Conservation (phyloP, 2,113 vertebrate genomes). For the Ramphastos sulfuratus region DNA sequence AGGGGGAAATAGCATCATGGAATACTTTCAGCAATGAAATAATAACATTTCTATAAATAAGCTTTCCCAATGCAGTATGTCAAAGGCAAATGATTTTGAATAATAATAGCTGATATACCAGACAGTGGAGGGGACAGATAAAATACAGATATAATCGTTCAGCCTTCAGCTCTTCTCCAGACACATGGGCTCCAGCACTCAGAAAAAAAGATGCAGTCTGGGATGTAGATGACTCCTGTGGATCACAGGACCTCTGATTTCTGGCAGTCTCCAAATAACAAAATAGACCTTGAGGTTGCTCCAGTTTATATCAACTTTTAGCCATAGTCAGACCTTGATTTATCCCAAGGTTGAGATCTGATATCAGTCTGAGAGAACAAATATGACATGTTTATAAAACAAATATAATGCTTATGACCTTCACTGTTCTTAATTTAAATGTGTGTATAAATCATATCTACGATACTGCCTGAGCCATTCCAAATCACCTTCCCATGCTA, state of each 20-base stretch:
- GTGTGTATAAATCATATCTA: neutral
- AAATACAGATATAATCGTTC: neutral
- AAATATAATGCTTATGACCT: neutral
- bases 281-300: neutral
- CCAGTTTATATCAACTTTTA: neutral
- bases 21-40: slow-evolving; percentile 46
- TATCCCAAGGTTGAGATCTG: neutral
- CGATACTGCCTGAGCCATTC: neutral
- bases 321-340: neutral
- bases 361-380: neutral
- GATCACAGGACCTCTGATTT: neutral
- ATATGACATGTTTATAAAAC: neutral
- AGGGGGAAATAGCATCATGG: slow-evolving; percentile 18
- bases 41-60: slow-evolving; percentile 62
- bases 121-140: neutral
- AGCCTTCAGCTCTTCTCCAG: neutral
- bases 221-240: neutral
- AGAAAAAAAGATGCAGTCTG: neutral
- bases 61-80: slow-evolving; percentile 1
- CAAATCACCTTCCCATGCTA: neutral
- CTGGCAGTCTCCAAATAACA: neutral
- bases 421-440: neutral
- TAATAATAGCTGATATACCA: neutral
- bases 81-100: slow-evolving; percentile 26
- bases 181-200: neutral